Base-by-base conservation (phyloP, 2,888 invertebrate genomes). In the Nipponacmea schrenckii region DNA sequence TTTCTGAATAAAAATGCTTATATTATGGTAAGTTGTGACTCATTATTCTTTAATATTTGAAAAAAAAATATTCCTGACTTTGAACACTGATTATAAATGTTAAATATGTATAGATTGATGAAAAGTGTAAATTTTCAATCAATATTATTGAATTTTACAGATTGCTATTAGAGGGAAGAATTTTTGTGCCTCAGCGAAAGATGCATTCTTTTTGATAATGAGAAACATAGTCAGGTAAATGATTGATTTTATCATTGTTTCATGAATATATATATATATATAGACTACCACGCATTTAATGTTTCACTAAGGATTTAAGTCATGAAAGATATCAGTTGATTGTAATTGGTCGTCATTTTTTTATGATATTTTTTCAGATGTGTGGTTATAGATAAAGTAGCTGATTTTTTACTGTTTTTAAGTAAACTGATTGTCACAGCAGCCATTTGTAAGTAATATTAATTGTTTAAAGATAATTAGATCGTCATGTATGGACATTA, bases 371-470 rank as follows among this genome's bases (percentile, higher is more conserved):
- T 27, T 77, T 83, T 68, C 78, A 88, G 91, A 75, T 89, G 90
- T 3, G 88, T 90, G 5, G 91, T 91, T 5, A 80, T 92, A 48
- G 90, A 91, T 80, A 89, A 90, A 80, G 88, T 97, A 50, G 94
- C 96, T 10, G 95, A 96, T 87, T 96, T 97, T 89, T 90, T 98
- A 72, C 93, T 98, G 86, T 95, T 97, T 90, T 89, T 97, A 69
- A 96, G 97, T 24, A 97, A 97, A 89, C 83, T 97, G 62, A 90
- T 96, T 78, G 93, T 98, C 63, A 94, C 95, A 0, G 92, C 93
- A 1, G 93, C 93, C 2, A 93, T 95, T 67, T 94, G 94, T 88
- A 69, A 83, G 87, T 79, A 27, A 31, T 7, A n/a, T n/a, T n/a
- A n/a, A 20, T 8, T 2, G 20, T n/a, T n/a, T 44, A 68, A 17